Percentiles rank a stretch among this genome's conserved stretches.
Evolutionary conservation across 1,140 invertebrate genomes (phyloP).

Genomic region (Lethrus apterus): DNA sequence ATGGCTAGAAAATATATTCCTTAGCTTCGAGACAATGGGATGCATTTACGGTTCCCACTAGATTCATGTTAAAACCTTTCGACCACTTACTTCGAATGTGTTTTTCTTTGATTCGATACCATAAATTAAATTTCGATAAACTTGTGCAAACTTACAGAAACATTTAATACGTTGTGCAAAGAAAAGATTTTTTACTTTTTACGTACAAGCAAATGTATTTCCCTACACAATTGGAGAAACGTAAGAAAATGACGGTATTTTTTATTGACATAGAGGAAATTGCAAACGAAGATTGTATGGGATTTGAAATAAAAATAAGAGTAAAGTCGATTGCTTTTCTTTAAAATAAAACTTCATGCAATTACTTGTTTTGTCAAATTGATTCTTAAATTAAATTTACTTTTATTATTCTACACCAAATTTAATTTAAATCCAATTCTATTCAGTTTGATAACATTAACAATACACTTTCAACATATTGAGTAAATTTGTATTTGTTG

Average conservation of each 20-base stretch:
- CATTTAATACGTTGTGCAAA: too few relatives aligned
- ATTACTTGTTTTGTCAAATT: slow-evolving; percentile 4
- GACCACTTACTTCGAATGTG: too few relatives aligned
- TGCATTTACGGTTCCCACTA: slow-evolving; percentile 11
- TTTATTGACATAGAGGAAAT: slow-evolving; percentile 1
- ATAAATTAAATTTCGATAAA: too few relatives aligned
- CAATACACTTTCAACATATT: too few relatives aligned
- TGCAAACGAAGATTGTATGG: slow-evolving; percentile 3
- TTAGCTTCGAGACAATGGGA: slow-evolving; percentile 5
- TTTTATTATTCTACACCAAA: too few relatives aligned
- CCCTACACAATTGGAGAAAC: not conserved
- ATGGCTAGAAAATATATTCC: slow-evolving; percentile 5
- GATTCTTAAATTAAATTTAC: too few relatives aligned
- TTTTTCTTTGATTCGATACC: too few relatives aligned
- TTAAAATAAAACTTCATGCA: not conserved
- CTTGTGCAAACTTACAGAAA: too few relatives aligned
- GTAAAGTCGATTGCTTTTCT: not conserved
- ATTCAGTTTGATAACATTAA: too few relatives aligned
- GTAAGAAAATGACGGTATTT: slow-evolving; percentile 6
- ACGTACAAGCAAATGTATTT: slow-evolving; percentile 7
- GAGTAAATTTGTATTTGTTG: too few relatives aligned
- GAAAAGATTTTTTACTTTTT: slow-evolving; percentile 9
- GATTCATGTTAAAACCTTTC: slow-evolving; percentile 8
- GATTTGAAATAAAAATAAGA: slow-evolving; percentile 3
- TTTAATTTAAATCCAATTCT: too few relatives aligned